Conservation (phyloP, 2,797 vertebrate species). For the Darevskia nairensis region DNA sequence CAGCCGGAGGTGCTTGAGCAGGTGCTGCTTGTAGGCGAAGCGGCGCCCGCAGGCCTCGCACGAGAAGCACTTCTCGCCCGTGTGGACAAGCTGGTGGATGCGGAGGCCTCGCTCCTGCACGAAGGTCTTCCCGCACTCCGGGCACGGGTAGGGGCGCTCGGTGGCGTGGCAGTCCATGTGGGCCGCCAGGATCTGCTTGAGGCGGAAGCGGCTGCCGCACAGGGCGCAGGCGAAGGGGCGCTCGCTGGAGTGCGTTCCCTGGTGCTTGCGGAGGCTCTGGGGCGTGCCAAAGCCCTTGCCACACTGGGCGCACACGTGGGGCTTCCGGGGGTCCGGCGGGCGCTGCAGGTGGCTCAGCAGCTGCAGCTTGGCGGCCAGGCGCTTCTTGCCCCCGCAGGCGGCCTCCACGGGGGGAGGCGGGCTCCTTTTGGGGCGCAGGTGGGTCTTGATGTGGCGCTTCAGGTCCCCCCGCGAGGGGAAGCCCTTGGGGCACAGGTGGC, state of each 20-base stretch:
- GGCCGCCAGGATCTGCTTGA: slow-evolving; percentile 12
- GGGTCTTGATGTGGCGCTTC: slow-evolving; percentile 82
- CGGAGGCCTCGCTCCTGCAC: slow-evolving; percentile 21
- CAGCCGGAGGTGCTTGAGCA: slow-evolving; percentile 48
- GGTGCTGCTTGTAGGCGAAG: slow-evolving; percentile 49
- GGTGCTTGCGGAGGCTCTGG: slow-evolving; percentile 7
- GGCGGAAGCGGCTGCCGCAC: slow-evolving; percentile 10
- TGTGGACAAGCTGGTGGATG: slow-evolving; percentile 47
- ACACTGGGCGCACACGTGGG: slow-evolving; percentile 9
- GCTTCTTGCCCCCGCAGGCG: background rate
- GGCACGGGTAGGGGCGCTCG: slow-evolving; percentile 34
- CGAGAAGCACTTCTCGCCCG: slow-evolving; percentile 19
- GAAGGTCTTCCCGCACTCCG: slow-evolving; percentile 37
- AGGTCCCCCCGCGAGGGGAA: slow-evolving; percentile 82
- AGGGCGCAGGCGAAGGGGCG: slow-evolving; percentile 26
- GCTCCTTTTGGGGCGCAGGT: slow-evolving; percentile 55
- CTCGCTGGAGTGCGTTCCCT: slow-evolving; percentile 23
- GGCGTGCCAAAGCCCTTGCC: slow-evolving; percentile 17
- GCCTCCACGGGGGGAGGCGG: rapidly evolving
- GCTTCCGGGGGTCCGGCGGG: background rate
- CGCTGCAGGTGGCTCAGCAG: background rate
- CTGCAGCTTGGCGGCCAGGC: background rate
- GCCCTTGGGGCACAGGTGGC: too few relatives aligned
- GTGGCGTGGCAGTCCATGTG: background rate
- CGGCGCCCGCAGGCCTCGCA: slow-evolving; percentile 52